A percentile compares a stretch with the other conserved stretches of the same genome.
phyloP scores from a whole-genome alignment of 2,888 invertebrate species.

The Drymonia ruficornis region DNA sequence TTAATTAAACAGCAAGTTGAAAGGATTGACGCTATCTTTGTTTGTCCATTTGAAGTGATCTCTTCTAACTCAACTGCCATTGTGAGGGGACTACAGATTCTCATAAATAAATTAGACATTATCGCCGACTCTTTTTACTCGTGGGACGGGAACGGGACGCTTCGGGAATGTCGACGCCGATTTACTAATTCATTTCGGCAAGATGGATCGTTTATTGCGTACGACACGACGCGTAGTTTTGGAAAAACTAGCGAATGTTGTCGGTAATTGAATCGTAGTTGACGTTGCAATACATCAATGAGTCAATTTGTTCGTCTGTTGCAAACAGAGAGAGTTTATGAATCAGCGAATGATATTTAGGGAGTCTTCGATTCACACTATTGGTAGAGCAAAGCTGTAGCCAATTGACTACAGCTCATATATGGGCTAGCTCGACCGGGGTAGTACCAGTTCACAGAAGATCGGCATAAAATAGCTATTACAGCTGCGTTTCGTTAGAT shows the following conservation, averaged over 20 bases:
- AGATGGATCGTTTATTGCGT: conserved; percentile 39
- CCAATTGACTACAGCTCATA: too few relatives aligned
- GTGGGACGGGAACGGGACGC: conserved; percentile 57
- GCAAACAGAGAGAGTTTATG: neutral
- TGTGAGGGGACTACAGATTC: conserved; percentile 61
- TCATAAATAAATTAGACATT: conserved; percentile 80
- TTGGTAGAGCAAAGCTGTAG: too few relatives aligned
- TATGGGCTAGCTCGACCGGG: too few relatives aligned
- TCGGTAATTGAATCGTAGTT: neutral
- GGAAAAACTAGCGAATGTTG: conserved; percentile 2
- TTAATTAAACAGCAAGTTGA: conserved; percentile 46
- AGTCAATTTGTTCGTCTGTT: neutral
- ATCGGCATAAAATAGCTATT: too few relatives aligned
- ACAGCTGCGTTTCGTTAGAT: too few relatives aligned
- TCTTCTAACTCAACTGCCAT: conserved; percentile 56
- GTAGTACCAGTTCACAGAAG: too few relatives aligned
- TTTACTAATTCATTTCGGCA: conserved; percentile 80
- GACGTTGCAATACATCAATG: neutral
- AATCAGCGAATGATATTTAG: conserved; percentile 1
- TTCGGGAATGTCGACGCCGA: conserved; percentile 75
- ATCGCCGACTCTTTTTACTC: conserved; percentile 67
- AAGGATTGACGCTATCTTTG: conserved; percentile 55
- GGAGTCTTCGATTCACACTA: too few relatives aligned
- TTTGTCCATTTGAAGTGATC: conserved; percentile 51
- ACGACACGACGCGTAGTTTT: conserved; percentile 34